These are phyloP conservation scores for Lasioglossum leucozonium DNA, from an alignment of 2,888 invertebrate genomes.

Conservation along the genomic window DNA sequence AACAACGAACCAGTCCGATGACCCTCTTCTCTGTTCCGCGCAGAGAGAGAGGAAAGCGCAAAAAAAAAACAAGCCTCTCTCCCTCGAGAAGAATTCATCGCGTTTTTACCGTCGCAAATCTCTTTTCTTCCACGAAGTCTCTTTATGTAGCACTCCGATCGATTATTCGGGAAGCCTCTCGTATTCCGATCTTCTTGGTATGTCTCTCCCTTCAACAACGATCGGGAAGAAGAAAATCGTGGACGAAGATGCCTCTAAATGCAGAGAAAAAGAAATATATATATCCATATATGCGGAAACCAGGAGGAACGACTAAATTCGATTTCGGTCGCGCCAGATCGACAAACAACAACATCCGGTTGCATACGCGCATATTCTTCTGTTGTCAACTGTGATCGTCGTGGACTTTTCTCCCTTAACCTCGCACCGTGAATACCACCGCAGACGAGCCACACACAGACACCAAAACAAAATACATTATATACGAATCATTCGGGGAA, in stretches of 20 bases:
- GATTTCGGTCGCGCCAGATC: conserved; percentile 7
- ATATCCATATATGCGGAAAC: not conserved
- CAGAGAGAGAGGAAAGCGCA: conserved; percentile 45
- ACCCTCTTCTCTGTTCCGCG: conserved; percentile 57
- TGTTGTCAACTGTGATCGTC: conserved; percentile 49
- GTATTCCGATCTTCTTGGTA: conserved; percentile 49
- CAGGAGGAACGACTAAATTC: not conserved
- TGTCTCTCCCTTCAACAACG: conserved; percentile 24
- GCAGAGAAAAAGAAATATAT: not conserved
- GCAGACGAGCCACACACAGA: conserved; percentile 48
- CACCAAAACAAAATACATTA: conserved; percentile 15
- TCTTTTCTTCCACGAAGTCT: conserved; percentile 67
- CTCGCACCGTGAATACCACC: conserved; percentile 63
- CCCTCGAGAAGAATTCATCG: conserved; percentile 45
- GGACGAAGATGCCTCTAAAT: conserved; percentile 10
- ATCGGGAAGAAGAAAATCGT: conserved; percentile 15
- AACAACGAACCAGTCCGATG: conserved; percentile 72
- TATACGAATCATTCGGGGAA: not conserved
- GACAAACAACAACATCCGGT: conserved; percentile 19
- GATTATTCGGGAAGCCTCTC: conserved; percentile 42
- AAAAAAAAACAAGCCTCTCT: conserved; percentile 41
- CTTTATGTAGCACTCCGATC: conserved; percentile 43
- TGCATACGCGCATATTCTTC: conserved; percentile 40
- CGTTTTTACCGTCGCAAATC: conserved; percentile 57
- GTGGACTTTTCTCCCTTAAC: conserved; percentile 43